These are phyloP conservation scores for Pseudococcus jackbeardsleyi DNA, from an alignment of 2,888 invertebrate species.

Conservation along the genomic window DNA sequence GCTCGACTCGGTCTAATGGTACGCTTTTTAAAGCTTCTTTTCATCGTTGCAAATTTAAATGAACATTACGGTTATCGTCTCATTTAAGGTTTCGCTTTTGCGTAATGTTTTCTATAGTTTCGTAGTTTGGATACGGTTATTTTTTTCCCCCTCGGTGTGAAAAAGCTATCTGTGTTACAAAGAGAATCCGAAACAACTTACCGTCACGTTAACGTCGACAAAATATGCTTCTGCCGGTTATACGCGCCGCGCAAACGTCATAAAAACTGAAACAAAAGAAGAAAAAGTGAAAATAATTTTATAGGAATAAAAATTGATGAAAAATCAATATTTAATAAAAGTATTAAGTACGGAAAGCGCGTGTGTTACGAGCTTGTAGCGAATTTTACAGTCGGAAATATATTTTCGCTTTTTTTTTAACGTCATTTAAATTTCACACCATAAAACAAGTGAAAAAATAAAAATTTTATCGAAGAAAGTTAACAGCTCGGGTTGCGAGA, in stretches of 20 bases:
- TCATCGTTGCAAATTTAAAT: conserved; percentile 9
- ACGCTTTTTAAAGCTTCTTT: not conserved
- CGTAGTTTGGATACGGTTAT: not conserved
- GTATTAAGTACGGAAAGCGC: conserved; percentile 21
- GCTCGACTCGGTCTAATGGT: not conserved
- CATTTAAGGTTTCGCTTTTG: not conserved
- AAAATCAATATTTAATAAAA: conserved; percentile 48
- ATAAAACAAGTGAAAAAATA: conserved; percentile 7
- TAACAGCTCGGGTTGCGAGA: not conserved
- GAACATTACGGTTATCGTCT: conserved; percentile 12
- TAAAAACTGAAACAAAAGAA: conserved; percentile 44
- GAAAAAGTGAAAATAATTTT: conserved; percentile 20
- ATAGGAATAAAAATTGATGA: conserved; percentile 34
- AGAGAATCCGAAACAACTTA: conserved; percentile 1
- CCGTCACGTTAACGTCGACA: not conserved
- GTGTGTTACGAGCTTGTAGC: conserved; percentile 39
- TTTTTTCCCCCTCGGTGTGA: not conserved
- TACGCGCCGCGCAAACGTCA: not conserved
- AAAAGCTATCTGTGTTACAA: not conserved
- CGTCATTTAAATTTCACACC: conserved; percentile 28
- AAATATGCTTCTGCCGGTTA: conserved; percentile 2
- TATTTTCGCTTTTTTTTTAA: conserved; percentile 38
- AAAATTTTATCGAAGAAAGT: conserved; percentile 21
- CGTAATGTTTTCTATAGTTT: not conserved
- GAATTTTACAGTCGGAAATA: conserved; percentile 46